Conservation (phyloP, 2,888 invertebrate species). For the Thera britannica region DNA sequence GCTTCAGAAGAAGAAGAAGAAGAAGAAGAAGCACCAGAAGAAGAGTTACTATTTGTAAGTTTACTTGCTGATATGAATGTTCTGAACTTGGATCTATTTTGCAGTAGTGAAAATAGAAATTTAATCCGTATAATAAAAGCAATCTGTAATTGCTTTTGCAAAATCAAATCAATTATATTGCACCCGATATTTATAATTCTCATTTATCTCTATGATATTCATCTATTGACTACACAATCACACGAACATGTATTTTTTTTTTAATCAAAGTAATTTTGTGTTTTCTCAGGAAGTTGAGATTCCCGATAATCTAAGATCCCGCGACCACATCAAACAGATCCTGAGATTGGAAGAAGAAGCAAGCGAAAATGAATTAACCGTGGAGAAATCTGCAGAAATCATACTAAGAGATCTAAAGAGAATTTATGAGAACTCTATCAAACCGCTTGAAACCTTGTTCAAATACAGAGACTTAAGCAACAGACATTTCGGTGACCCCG, state of each 20-base stretch:
- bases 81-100: background rate
- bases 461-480: conserved; percentile 97
- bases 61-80: background rate
- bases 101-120: background rate
- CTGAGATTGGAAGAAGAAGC: conserved; percentile 92
- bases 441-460: conserved; percentile 95
- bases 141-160: background rate
- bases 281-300: conserved; percentile 88
- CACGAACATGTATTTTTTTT: background rate
- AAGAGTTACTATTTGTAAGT: conserved; percentile 86
- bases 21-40: conserved; percentile 83
- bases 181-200: too few relatives aligned
- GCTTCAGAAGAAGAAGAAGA: conserved; percentile 52
- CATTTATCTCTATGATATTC: too few relatives aligned
- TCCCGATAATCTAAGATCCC: conserved; percentile 90
- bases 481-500: conserved; percentile 96
- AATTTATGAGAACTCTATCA: conserved; percentile 93
- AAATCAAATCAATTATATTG: too few relatives aligned
- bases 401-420: conserved; percentile 93
- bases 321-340: conserved; percentile 92
- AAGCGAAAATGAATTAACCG: conserved; percentile 87
- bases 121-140: conserved; percentile 23
- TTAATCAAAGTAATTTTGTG: background rate
- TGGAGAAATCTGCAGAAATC: conserved; percentile 90
- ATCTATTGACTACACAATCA: too few relatives aligned